phyloP scores from a whole-genome alignment of 1,140 invertebrate species.

The Zophobas atratus region DNA sequence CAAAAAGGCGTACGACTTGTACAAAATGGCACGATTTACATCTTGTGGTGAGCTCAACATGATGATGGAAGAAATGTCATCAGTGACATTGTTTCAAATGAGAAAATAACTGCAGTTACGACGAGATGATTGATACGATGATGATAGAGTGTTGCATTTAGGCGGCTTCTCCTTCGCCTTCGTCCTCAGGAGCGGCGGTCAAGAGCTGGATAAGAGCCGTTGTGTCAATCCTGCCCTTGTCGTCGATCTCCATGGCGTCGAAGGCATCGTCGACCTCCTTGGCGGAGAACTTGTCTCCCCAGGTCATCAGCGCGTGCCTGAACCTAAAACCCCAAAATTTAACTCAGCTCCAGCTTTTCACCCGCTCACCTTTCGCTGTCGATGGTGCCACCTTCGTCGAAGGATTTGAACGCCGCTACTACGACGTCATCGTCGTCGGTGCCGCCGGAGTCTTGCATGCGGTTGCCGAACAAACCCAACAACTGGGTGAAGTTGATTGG shows the following conservation, averaged over 20 bases:
- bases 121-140: slow-evolving; percentile 33
- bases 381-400: slow-evolving; percentile 92
- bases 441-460: slow-evolving; percentile 85
- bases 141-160: slow-evolving; percentile 63
- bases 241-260: slow-evolving; percentile 96
- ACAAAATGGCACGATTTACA: slow-evolving; percentile 27
- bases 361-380: slow-evolving; percentile 82
- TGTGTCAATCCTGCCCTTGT: slow-evolving; percentile 94
- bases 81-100: slow-evolving; percentile 45
- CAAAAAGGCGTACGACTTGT: slow-evolving; percentile 37
- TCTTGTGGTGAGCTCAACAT: slow-evolving; percentile 51
- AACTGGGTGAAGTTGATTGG: slow-evolving; percentile 97
- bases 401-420: slow-evolving; percentile 95
- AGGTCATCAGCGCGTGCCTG: slow-evolving; percentile 94
- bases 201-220: slow-evolving; percentile 88
- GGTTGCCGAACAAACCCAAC: slow-evolving; percentile 91
- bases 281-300: slow-evolving; percentile 95
- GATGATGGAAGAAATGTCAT: slow-evolving; percentile 22
- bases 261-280: slow-evolving; percentile 96
- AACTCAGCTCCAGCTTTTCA: neutral
- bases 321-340: slow-evolving; percentile 74
- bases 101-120: slow-evolving; percentile 45
- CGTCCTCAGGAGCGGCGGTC: slow-evolving; percentile 86
- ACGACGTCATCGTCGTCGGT: slow-evolving; percentile 96
- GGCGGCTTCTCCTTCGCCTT: slow-evolving; percentile 75